Evolutionary conservation across 2,113 vertebrate genomes (phyloP).

Genomic region (Excalfactoria chinensis): DNA sequence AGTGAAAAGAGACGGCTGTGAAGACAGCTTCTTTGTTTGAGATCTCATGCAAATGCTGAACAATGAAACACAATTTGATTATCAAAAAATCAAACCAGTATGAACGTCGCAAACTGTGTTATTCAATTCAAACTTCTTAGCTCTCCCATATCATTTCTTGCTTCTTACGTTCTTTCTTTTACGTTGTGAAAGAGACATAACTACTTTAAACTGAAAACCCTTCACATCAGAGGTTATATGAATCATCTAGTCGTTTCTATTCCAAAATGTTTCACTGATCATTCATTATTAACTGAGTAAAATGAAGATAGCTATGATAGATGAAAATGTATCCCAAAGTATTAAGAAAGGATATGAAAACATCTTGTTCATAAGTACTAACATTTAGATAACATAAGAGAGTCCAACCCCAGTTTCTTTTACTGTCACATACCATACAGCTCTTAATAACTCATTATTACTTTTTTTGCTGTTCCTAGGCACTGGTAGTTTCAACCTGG

Average conservation of each 20-base stretch:
- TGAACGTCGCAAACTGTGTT: constrained; percentile 6
- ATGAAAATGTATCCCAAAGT: constrained; percentile 43
- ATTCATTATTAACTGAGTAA: constrained; percentile 69
- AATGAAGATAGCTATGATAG: constrained; percentile 66
- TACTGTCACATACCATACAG: constrained; percentile 22
- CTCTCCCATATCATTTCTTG: constrained; percentile 18
- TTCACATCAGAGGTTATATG: constrained; percentile 44
- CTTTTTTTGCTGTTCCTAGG: background rate
- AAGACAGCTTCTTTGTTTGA: constrained; percentile 55
- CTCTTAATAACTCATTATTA: constrained; percentile 43
- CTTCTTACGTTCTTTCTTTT: background rate
- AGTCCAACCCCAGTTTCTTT: constrained; percentile 12
- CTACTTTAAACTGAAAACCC: constrained; percentile 49
- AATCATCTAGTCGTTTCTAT: constrained; percentile 53
- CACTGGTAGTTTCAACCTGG: background rate
- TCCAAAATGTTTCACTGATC: constrained; percentile 62
- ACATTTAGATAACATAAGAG: constrained; percentile 65
- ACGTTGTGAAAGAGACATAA: background rate
- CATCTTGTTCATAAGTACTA: constrained; percentile 62
- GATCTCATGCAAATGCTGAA: constrained; percentile 49
- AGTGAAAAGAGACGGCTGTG: constrained; percentile 48
- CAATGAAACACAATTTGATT: constrained; percentile 35
- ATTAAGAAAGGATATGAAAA: constrained; percentile 71
- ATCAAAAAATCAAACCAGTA: constrained; percentile 48
- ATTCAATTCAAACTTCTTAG: constrained; percentile 32